Base-by-base conservation (phyloP, 2,797 vertebrate species). In the Gallinago stenura region DNA sequence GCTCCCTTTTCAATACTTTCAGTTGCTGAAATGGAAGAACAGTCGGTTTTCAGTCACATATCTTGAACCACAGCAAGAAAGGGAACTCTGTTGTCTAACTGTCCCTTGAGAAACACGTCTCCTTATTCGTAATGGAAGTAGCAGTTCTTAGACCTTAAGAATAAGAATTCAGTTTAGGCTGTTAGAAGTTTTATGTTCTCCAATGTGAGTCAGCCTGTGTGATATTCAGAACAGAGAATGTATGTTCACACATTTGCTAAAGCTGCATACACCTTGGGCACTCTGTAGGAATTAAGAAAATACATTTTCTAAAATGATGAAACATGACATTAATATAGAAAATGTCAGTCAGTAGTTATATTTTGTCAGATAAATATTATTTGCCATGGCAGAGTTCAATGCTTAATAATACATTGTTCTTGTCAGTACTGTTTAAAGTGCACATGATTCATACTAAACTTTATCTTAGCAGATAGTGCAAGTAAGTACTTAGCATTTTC, bases 361-460 rank as follows among this genome's bases (percentile, higher is more conserved):
- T 96, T 96, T 94, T 83, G 48, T 68, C 83, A 95, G 68, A 94
- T 94, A 96, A 94, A 88, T 88, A 89, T 93, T 96, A 81, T 95
- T 97, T 97, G 85, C 83, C 8, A 2, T 78, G 66, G 56, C 71
- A 89, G 83, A 71, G 94, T 91, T 96, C 84, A 93, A 6, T 76
- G 53, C 82, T 91, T 90, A 81, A 60, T 91, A 94, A 91, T 95
- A 75, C 51, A 71, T 69, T 90, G n/a, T 89, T 95, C 82, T 94
- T 77, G 84, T 96, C 80, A 87, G 60, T 95, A 89, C 88, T 94
- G 66, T 93, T 95, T 95, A 93, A 95, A 96, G 78, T 94, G 37
- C 92, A 85, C 91, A 76, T 95, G 85, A 97, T 97, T 97, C 90
- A 96, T 95, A 65, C 77, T 89, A 89, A 93, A 96, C 41, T 95